Percentiles rank a stretch among this genome's conserved stretches.
These are phyloP conservation scores for Benitochromis conjunctus DNA, from an alignment of 2,113 vertebrate species.

Conservation along the genomic window DNA sequence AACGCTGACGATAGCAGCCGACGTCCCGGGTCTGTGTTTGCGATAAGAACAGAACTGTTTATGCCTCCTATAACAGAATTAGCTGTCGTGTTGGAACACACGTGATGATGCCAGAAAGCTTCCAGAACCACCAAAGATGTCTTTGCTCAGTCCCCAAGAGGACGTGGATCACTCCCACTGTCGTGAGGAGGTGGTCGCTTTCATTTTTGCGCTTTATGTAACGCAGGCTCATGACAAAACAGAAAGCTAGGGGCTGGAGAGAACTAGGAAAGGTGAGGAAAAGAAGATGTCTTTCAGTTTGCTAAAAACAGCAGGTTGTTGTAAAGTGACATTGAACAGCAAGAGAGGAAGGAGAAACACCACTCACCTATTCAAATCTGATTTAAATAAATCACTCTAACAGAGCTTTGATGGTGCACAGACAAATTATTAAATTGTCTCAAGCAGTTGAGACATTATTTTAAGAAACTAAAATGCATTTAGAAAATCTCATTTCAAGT, in stretches of 20 bases:
- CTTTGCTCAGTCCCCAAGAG: neutral
- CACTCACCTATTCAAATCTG: neutral
- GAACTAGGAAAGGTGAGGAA: neutral
- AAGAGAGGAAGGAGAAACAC: neutral
- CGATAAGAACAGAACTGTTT: slow-evolving; percentile 35
- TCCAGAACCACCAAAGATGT: neutral
- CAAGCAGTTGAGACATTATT: neutral
- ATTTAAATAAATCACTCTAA: neutral
- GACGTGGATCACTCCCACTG: slow-evolving; percentile 10
- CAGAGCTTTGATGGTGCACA: neutral
- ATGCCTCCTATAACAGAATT: slow-evolving; percentile 28
- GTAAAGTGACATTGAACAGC: neutral
- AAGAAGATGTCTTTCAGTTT: neutral
- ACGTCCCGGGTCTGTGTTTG: slow-evolving; percentile 1
- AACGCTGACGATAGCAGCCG: slow-evolving; percentile 21
- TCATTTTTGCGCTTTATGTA: neutral
- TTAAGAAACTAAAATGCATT: neutral
- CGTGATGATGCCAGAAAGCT: slow-evolving; percentile 16
- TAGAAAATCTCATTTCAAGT: neutral
- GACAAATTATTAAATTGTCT: neutral
- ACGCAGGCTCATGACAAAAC: neutral
- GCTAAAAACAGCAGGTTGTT: neutral
- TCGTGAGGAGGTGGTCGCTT: slow-evolving; percentile 26
- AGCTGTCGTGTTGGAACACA: slow-evolving; percentile 22
- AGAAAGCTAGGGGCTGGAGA: neutral